Base-by-base conservation (phyloP, 2,797 vertebrate species). In the Taeniopygia guttata region DNA sequence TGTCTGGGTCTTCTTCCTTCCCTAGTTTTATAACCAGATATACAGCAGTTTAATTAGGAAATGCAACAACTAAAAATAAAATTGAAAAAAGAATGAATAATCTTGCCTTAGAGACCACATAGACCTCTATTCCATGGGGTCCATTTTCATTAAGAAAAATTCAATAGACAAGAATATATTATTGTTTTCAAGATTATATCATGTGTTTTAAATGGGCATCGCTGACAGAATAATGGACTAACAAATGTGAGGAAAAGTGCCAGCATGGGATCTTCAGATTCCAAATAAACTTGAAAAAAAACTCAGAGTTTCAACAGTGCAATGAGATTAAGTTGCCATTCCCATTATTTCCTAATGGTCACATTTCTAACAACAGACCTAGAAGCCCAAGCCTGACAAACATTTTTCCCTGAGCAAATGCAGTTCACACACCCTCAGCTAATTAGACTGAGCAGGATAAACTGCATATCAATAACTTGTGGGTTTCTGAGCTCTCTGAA, bases 381-480 rank as follows among this genome's bases (percentile, higher is more conserved):
- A 38, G 40, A 63, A 92, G 32, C 69, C 72, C 75, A 63, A 84
- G 70, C 21, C 36, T 68, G 13, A 52, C 30, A 32, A 59, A 54
- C 11, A 32, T 63, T 52, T 85, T 87, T 67, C 25, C n/a, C 78
- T 56, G 36, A 45, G 55, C 69, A 87, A 83, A 75, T 36, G 30
- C 51, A 69, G 70, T 95, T 93, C 55, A 92, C 21, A 83, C 21
- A 96, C 62, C 56, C 26, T 84, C 36, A 38, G 63, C 95, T 74
- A 88, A 87, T 93, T 64, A 64, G 60, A 72, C 62, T 73, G 66
- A 94, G 38, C n/a, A 68, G 58, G 11, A 55, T 15, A 68, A 87
- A 89, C 49, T 38, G 56, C 32, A 14, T 56, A 64, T 74, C 81
- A 90, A 38, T 36, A 82, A 93, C n/a, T 79, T 90, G 70, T 81